These are phyloP conservation scores for Colostygia pectinataria DNA, from an alignment of 2,888 invertebrate genomes.

Conservation along the genomic window DNA sequence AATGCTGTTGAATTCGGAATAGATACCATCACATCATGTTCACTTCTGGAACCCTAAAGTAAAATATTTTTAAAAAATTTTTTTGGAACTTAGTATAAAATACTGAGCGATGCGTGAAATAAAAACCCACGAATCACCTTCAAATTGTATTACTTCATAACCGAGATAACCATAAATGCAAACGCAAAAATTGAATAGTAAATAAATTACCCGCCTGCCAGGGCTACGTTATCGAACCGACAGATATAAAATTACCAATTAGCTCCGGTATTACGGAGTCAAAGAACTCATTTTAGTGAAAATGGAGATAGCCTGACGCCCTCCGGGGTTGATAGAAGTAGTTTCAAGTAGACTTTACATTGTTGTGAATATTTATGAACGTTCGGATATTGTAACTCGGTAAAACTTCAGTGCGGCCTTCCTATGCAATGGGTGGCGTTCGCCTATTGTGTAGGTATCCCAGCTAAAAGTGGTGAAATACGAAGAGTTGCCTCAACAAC, in stretches of 20 bases:
- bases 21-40: too few species aligned
- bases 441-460: constrained; percentile 63
- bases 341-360: constrained; percentile 54
- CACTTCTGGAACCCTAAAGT: too few species aligned
- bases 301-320: constrained; percentile 43
- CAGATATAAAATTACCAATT: constrained; percentile 38
- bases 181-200: constrained; percentile 23
- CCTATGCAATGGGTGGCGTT: constrained; percentile 54
- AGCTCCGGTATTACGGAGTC: constrained; percentile 26
- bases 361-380: constrained; percentile 72
- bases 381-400: constrained; percentile 68
- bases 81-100: too few species aligned
- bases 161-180: constrained; percentile 7
- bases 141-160: not conserved
- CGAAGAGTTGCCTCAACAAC: constrained; percentile 63
- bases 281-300: constrained; percentile 48
- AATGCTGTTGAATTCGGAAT: too few species aligned
- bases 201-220: constrained; percentile 27
- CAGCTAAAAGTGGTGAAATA: constrained; percentile 67
- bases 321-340: constrained; percentile 54
- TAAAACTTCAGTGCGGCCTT: constrained; percentile 58
- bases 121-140: constrained; percentile 2
- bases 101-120: constrained; percentile 6
- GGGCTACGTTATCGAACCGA: constrained; percentile 19
- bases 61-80: too few species aligned